Evolutionary conservation across 2,113 vertebrate genomes (phyloP), one percentile per base, ranked within the genome.

Genomic region (Opisthocomus hoazin): DNA sequence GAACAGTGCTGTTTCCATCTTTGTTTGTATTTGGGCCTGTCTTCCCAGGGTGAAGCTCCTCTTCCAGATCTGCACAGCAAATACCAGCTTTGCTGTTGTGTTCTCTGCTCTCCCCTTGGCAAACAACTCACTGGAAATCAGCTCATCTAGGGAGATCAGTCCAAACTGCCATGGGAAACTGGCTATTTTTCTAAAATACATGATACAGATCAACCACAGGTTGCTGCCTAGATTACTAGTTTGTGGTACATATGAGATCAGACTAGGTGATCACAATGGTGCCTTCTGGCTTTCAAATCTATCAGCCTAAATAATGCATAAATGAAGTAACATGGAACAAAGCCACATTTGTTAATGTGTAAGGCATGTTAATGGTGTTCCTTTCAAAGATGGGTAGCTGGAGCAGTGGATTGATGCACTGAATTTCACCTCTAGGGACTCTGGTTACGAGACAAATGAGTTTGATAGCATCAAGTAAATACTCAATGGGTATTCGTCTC

Each of bases 381-480:
- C 84, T 94, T 92, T 91, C 87, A 94, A 87, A 92, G 87, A 87
- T 53, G 63, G 58, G 68, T 79, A 65, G 82, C 78, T 87, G 86
- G 82, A 94, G 87, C 78, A 61, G 81, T 36, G 94, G 63, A 91
- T 94, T 92, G 93, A 77, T 96, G 96, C 95, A 94, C 94, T 93
- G 93, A 89, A 96, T 96, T 95, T 97, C 94, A 96, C 96, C 96
- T 96, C 94, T 95, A 83, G 96, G 93, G 94, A 95, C 95, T 96
- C 86, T 93, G 93, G 74, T 96, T 93, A 84, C 6, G 13, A 96
- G 92, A 95, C 93, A 96, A 96, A 95, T 79, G 94, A 94, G 94
- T 77, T 89, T 93, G 96, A 96, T 96, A 96, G 70, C 96, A 95
- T 96, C 95, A 96, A 54, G 92, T 95, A 90, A 94, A 94, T 92